These are phyloP conservation scores for Tauraco erythrolophus DNA, from an alignment of 2,113 vertebrate species.

Conservation along the genomic window DNA sequence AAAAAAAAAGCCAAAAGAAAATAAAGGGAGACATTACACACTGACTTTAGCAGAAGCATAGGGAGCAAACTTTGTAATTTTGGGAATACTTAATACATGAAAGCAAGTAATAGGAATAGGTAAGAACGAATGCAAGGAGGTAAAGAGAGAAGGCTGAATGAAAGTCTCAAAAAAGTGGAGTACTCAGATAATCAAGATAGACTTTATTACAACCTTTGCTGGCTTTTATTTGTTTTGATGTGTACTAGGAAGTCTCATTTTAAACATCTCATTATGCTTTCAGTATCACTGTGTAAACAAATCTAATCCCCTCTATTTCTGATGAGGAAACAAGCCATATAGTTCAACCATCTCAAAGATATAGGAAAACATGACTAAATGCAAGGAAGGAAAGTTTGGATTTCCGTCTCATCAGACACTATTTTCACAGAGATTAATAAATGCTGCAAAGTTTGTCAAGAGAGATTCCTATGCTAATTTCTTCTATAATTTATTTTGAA, in stretches of 20 bases:
- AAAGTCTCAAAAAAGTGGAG: neutral
- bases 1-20: neutral
- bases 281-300: neutral
- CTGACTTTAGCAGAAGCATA: neutral
- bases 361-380: neutral
- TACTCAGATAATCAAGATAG: neutral
- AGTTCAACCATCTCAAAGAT: neutral
- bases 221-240: neutral
- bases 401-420: neutral
- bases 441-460: neutral
- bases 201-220: neutral
- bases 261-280: neutral
- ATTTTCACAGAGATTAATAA: neutral
- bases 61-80: neutral
- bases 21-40: neutral
- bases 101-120: neutral
- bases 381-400: neutral
- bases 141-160: neutral
- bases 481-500: neutral
- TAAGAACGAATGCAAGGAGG: neutral
- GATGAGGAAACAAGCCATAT: neutral
- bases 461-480: neutral
- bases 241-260: neutral
- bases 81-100: neutral
- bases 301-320: neutral